Evolutionary conservation across 2,113 vertebrate species (phyloP), one percentile per base, ranked within the genome.

Genomic region (Malurus melanocephalus): DNA sequence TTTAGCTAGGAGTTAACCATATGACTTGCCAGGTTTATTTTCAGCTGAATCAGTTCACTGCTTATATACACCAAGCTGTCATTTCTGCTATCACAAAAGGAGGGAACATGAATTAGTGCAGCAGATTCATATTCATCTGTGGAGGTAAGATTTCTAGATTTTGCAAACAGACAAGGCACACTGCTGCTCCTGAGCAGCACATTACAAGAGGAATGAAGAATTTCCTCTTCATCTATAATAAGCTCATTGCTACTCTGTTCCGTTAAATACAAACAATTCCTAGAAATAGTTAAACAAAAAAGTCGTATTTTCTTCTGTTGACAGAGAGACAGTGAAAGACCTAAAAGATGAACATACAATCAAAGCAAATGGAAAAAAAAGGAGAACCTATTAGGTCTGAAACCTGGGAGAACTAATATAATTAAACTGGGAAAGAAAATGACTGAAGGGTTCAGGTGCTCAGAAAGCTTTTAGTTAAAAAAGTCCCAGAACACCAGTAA

Each of bases 21-120:
- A 53, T 51, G 59, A 89, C 85, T 80, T 85, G 61, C 49, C 68
- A 83, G 48, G 60, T 83, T 88, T 93, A 83, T 89, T 83, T 93
- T 77, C 82, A 91, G 68, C 19, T 6, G 26, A 66, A 85, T 62
- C 82, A 73, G 65, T 62, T 89, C 85, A 91, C 55, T 73, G 83
- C 40, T 93, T 52, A 26, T 10, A 35, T 20, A 75, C 9, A 68
- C 24, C 53, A 82, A 69, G 80, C 76, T 91, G 82, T 59, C 80
- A 80, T 10, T 65, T 59, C 61, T 69, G n/a, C 56, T 82, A 66
- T 53, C 80, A 73, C 46, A 82, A 91, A 64, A 55, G 33, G 9
- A 85, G 15, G 43, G 72, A 85, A 65, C 21, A 66, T 18, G 32
- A 87, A 91, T 62, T 11, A 38, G 17, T 23, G 42, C 5, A 42